Conservation (phyloP, 2,113 vertebrate genomes). For the Theristicus caerulescens region DNA sequence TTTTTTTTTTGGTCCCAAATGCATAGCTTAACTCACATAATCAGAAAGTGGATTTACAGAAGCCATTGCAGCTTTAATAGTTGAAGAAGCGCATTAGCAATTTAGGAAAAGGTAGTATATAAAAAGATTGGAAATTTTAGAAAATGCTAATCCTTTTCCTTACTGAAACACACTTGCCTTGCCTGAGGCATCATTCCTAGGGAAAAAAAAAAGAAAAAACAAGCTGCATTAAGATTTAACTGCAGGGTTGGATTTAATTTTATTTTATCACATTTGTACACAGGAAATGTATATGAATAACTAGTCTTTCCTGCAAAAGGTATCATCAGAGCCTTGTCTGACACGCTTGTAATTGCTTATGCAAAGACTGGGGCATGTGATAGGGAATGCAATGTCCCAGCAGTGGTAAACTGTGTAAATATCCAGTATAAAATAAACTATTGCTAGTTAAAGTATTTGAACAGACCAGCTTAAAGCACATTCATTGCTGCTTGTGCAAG, state of each 20-base stretch:
- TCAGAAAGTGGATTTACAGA: slow-evolving; percentile 25
- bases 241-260: slow-evolving; percentile 21
- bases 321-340: neutral
- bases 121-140: slow-evolving; percentile 20
- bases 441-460: neutral
- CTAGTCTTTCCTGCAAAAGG: neutral
- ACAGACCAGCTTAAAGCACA: neutral
- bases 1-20: neutral
- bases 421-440: neutral
- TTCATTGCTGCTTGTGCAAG: neutral
- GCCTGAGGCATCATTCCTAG: neutral
- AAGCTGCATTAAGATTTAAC: slow-evolving; percentile 21
- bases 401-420: neutral
- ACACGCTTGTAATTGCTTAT: neutral
- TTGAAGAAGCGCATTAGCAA: slow-evolving; percentile 11
- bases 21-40: slow-evolving; percentile 14
- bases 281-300: neutral
- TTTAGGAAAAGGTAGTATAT: slow-evolving; percentile 22
- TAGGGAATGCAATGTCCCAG: neutral
- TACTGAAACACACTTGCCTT: neutral
- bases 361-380: neutral
- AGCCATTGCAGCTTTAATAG: slow-evolving; percentile 15
- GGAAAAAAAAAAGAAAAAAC: neutral
- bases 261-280: neutral
- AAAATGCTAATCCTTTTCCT: slow-evolving; percentile 29